phyloP scores from a whole-genome alignment of 2,113 vertebrate genomes.

The Okapia johnstoni region DNA sequence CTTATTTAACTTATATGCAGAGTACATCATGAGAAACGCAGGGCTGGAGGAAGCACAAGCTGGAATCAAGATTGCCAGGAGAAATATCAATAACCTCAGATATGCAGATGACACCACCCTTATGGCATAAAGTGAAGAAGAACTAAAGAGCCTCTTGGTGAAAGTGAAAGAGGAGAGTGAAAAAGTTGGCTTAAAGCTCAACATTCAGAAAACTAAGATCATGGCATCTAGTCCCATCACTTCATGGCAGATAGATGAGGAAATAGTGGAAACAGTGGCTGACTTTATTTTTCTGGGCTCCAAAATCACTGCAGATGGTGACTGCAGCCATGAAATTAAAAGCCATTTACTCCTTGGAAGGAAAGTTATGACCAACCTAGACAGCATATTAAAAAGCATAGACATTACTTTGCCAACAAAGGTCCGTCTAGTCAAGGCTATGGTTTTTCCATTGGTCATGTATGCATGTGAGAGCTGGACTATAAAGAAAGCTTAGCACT shows the following conservation, averaged over 20 bases:
- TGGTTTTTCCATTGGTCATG: not conserved
- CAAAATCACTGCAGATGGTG: not conserved
- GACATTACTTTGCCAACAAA: not conserved
- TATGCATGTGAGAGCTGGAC: not conserved
- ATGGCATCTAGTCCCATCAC: not conserved
- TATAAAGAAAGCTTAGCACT: not conserved
- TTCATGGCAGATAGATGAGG: not conserved
- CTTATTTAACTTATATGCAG: not conserved
- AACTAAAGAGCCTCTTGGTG: not conserved
- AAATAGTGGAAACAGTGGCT: not conserved
- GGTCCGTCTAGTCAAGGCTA: not conserved
- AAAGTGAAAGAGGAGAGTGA: not conserved
- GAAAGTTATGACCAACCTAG: not conserved
- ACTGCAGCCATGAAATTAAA: not conserved
- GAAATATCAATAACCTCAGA: not conserved
- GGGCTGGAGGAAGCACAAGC: not conserved
- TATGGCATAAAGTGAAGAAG: not conserved
- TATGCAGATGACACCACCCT: not conserved
- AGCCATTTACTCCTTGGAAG: not conserved
- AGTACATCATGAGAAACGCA: not conserved
- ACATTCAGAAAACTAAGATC: not conserved
- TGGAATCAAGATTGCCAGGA: not conserved
- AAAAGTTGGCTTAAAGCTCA: not conserved
- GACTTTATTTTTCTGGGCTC: not conserved
- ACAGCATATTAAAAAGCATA: not conserved